Base-by-base conservation (phyloP, 2,888 invertebrate genomes). In the Drosophila fulvimacula region DNA sequence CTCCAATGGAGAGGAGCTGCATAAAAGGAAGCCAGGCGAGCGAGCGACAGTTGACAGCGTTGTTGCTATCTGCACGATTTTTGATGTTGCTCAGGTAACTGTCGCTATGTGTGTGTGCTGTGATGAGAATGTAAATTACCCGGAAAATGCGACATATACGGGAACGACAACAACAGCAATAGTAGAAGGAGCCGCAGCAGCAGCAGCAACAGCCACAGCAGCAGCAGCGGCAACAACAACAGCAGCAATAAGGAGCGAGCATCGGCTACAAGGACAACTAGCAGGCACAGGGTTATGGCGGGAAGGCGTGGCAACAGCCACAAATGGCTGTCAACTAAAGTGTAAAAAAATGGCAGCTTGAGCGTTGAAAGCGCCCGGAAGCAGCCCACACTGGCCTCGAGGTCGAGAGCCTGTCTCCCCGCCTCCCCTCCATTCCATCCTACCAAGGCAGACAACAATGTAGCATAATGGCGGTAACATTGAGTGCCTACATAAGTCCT, bases 401-500 rank as follows among this genome's bases (percentile, higher is more conserved):
- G 68, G 67, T 73, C 73, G 73, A 72, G 73, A 65, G 69, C 74
- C 42, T 34, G 34, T 5, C 27, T 13, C 11, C 24, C 21, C 34
- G 9, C 9, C 64, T 24, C 48, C 38, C 32, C 24, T 17, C 36
- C 10, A 4, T 58, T 24, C 53, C 38, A 27, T 41, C 30, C 32
- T n/a, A 19, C 44, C 39, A 61, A 49, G 52, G 51, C 66, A 73
- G 71, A 80, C 79, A 83, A 83, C 85, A 88, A 81, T 86, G 86
- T 86, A 76, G 76, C 81, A 81, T 82, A 88, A 84, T 81, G 82
- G 80, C 76, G 83, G 76, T 79, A 80, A 82, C 78, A 89, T 83
- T 86, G 89, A 89, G 89, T 90, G 90, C 81, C 90, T 85, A 89
- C 90, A 86, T 81, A 90, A 90, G 88, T 90, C 88, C 81, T 84